Base-by-base conservation (phyloP, 1,140 invertebrate genomes). In the Zaprionus nigranus region DNA sequence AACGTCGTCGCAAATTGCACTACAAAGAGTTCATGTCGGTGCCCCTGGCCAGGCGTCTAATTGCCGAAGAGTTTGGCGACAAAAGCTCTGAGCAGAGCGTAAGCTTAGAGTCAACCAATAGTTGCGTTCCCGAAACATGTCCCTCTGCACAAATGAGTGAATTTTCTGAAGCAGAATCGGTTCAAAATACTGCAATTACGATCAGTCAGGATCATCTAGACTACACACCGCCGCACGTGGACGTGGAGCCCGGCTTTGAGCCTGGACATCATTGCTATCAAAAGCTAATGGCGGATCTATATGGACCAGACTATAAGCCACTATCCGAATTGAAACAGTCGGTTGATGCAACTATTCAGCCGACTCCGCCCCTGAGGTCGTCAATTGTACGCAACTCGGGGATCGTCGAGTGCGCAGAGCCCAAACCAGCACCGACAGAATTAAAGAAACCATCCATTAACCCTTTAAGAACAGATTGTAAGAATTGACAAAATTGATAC, bases 11-110 rank as follows among this genome's bases (percentile, higher is more conserved):
- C 24, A 90, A 76, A 28, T 7, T 65, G 9, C 86, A 90, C 58
- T 82, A 90, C 60, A 90, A 75, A 63, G 86, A 90, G 13, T 90
- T 69, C 28, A 7, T 58, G 0, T 73, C 86, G 0, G 86, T 90
- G 4, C 64, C 85, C 0, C 13, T 90, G 20, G 86, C 86, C 1
- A 64, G 86, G 11, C 79, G 74, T 9, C 77, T 90, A 0, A 90
- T 90, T 3, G 65, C 30, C n/a, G 51, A 74, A 7, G 86, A 90
- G 17, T 81, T 91, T 7, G 67, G 30, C 1, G 76, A 75, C 0
- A n/a, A 30, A 22, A 51, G 9, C 24, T 65, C 4, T 24, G 79
- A 82, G 2, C 2, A 12, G 1, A 61, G 60, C n/a, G 17, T 59
- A 1, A 11, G 11, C 1, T 12, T 40, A 7, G 67, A 67, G 6